A percentile compares a stretch with the other conserved stretches of the same genome.
phyloP scores from a whole-genome alignment of 2,888 invertebrate genomes.

The Lasioglossum pauxillum region DNA sequence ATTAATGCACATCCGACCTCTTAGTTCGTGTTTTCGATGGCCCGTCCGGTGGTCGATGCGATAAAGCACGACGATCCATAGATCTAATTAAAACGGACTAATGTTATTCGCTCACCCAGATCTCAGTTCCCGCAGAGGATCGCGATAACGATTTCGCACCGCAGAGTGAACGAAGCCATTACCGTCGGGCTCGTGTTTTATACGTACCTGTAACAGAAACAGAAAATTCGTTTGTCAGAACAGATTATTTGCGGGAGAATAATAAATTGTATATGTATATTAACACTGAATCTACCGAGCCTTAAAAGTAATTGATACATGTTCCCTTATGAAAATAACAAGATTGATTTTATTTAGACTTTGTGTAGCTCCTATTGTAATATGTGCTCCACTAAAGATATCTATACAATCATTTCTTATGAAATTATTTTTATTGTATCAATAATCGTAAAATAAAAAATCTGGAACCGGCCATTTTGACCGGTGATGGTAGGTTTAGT shows the following conservation, averaged over 20 bases:
- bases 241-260: neutral
- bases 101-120: constrained; percentile 21
- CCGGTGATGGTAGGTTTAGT: no score
- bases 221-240: neutral
- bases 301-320: no score
- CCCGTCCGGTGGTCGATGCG: no score
- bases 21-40: constrained; percentile 41
- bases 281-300: no score
- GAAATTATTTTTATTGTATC: no score
- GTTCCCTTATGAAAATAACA: no score
- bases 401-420: no score
- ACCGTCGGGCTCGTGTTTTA: neutral
- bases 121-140: neutral
- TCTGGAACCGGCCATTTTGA: no score
- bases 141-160: neutral
- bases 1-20: constrained; percentile 55
- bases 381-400: no score
- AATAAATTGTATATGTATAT: neutral
- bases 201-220: constrained; percentile 15
- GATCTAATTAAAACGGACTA: neutral
- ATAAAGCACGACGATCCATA: constrained; percentile 17
- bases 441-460: no score
- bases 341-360: no score
- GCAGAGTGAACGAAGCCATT: neutral
- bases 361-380: no score